Percentiles rank a stretch among this genome's conserved stretches.
These are phyloP conservation scores for Macrophya alboannulata DNA, from an alignment of 2,888 invertebrate genomes.

Conservation along the genomic window DNA sequence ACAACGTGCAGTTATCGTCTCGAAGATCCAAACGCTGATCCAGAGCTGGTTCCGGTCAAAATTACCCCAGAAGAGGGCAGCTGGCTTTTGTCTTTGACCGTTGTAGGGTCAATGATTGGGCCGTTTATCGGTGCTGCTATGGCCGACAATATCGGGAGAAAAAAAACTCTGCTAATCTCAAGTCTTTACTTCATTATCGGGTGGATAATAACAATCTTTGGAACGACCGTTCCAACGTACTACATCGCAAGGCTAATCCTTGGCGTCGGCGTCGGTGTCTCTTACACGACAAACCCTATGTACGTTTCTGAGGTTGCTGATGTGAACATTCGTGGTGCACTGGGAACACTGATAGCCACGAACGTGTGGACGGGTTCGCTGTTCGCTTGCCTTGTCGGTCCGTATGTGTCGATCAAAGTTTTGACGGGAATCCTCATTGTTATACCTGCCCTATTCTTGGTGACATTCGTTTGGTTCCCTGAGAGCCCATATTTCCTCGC, in stretches of 20 bases:
- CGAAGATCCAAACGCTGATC: slow-evolving; percentile 54
- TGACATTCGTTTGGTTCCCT: slow-evolving; percentile 75
- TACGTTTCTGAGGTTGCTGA: slow-evolving; percentile 78
- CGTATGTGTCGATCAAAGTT: slow-evolving; percentile 70
- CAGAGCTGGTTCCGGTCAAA: slow-evolving; percentile 68
- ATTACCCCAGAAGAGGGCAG: slow-evolving; percentile 73
- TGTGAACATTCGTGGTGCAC: slow-evolving; percentile 75
- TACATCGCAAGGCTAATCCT: slow-evolving; percentile 73
- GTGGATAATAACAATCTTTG: slow-evolving; percentile 75
- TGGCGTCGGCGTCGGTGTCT: slow-evolving; percentile 76
- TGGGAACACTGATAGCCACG: slow-evolving; percentile 76
- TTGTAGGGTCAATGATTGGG: slow-evolving; percentile 77
- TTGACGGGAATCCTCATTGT: slow-evolving; percentile 67
- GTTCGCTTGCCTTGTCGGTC: slow-evolving; percentile 74
- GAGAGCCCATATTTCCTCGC: slow-evolving; percentile 76
- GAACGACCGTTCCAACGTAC: slow-evolving; percentile 68
- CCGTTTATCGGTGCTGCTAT: slow-evolving; percentile 75
- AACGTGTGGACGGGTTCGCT: slow-evolving; percentile 78
- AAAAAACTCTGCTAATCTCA: slow-evolving; percentile 72
- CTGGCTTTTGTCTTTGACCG: slow-evolving; percentile 76
- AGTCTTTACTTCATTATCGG: slow-evolving; percentile 76
- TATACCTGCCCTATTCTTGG: slow-evolving; percentile 72
- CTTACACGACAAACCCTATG: slow-evolving; percentile 77
- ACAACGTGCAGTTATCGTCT: slow-evolving; percentile 73
- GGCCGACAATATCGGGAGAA: slow-evolving; percentile 74